phyloP scores from a whole-genome alignment of 1,140 invertebrate genomes.

The Drosophila pallidifrons region DNA sequence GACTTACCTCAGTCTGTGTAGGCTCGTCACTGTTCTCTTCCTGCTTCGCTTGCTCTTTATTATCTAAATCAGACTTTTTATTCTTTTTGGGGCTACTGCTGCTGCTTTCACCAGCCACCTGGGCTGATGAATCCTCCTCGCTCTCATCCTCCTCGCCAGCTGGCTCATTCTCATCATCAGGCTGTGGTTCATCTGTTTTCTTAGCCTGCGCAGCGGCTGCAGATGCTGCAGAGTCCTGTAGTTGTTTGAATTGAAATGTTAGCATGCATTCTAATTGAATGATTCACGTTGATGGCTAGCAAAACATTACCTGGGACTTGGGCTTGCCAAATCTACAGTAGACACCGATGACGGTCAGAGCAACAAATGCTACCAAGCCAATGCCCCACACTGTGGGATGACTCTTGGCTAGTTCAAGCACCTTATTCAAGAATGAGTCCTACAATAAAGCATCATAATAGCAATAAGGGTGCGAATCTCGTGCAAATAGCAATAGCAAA shows the following conservation, averaged over 20 bases:
- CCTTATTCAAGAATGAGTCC: slow-evolving; percentile 92
- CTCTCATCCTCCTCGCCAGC: slow-evolving; percentile 46
- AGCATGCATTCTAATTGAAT: background rate
- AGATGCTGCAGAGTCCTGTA: slow-evolving; percentile 50
- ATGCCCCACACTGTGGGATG: slow-evolving; percentile 96
- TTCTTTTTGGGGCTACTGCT: slow-evolving; percentile 77
- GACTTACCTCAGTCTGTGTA: slow-evolving; percentile 70
- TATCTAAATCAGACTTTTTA: slow-evolving; percentile 80
- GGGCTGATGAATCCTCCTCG: slow-evolving; percentile 49
- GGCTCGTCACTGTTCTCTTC: slow-evolving; percentile 49
- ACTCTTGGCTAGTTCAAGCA: slow-evolving; percentile 93
- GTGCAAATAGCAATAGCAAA: slow-evolving; percentile 35
- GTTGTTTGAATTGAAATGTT: background rate
- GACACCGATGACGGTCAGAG: slow-evolving; percentile 91
- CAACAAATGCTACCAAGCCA: slow-evolving; percentile 87
- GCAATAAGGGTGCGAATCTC: slow-evolving; percentile 24
- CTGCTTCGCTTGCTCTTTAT: slow-evolving; percentile 56
- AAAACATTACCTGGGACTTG: slow-evolving; percentile 71
- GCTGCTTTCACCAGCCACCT: slow-evolving; percentile 49
- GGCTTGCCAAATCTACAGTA: slow-evolving; percentile 77
- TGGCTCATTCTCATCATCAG: slow-evolving; percentile 62
- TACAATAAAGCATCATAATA: slow-evolving; percentile 84
- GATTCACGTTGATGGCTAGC: slow-evolving; percentile 5
- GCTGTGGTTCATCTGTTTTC: slow-evolving; percentile 67
- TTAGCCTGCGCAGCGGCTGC: slow-evolving; percentile 56